Conservation (phyloP, 2,888 invertebrate species). For the Sminthurinus aureus region DNA sequence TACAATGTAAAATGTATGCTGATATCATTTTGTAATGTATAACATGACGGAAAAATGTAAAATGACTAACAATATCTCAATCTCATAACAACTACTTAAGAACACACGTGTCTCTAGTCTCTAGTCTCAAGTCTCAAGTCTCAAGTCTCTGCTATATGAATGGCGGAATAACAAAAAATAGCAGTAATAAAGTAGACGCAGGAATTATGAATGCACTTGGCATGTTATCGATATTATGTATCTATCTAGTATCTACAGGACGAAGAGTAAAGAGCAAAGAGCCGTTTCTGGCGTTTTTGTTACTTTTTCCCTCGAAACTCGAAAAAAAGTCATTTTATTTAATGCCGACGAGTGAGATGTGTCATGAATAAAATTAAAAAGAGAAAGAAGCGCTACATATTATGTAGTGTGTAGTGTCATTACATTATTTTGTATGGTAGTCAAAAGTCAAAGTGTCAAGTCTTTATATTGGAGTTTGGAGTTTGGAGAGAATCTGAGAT, state of each 20-base stretch:
- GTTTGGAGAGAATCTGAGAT: neutral
- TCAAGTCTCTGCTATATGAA: too few relatives aligned
- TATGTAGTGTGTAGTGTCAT: too few relatives aligned
- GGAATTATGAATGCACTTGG: too few relatives aligned
- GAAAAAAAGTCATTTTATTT: neutral
- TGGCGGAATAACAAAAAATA: neutral
- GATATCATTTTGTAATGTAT: too few relatives aligned
- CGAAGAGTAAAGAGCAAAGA: neutral
- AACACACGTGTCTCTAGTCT: too few relatives aligned
- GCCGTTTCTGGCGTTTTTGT: neutral
- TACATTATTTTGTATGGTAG: slow-evolving; percentile 20
- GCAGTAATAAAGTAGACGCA: neutral
- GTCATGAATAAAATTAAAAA: neutral
- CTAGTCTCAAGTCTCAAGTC: too few relatives aligned
- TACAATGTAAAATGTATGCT: too few relatives aligned
- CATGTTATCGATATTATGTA: neutral
- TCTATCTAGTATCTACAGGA: neutral
- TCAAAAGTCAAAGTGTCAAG: neutral
- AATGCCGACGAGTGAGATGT: slow-evolving; percentile 20
- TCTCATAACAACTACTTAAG: too few relatives aligned
- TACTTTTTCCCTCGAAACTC: neutral
- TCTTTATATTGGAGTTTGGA: too few relatives aligned
- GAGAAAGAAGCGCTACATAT: neutral
- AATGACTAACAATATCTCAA: too few relatives aligned
- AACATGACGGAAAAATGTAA: too few relatives aligned